Base-by-base conservation (phyloP, 1,140 invertebrate species). In the Helicoverpa armigera region DNA sequence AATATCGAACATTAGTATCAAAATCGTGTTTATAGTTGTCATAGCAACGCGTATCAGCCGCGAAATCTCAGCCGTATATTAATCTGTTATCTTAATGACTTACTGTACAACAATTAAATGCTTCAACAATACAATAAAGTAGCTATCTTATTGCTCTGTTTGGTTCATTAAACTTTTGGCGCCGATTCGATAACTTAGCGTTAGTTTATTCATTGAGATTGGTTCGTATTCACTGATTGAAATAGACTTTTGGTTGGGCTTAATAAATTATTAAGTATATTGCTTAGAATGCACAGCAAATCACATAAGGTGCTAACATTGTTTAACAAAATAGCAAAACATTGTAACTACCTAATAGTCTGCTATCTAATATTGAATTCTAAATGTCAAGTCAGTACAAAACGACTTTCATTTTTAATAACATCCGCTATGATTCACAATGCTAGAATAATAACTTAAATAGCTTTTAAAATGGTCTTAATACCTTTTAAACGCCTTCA, bases 21-120 rank as follows among this genome's bases (percentile, higher is more conserved):
- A 23, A 50, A 75, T 77, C 43, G 31, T 77, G 74, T 77, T 65
- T 18, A 65, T 65, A 65, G 23, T 54, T 76, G 60, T 77, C 60
- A 65, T 12, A 65, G 74, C 12, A 16, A 13, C 60, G 43, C 48
- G 11, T 80, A 83, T 83, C 82, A 48, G 63, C 75, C 73, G 63
- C 53, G 23, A 76, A 80, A 80, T 79, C 48, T 65, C 3, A 53
- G 48, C 74, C 12, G 43, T 75, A 75, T 58, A 75, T 75, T 75
- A 75, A 61, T 75, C 80, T 61, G 31, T 82, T 77, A 82, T 82
- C 76, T 79, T 76, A 80, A 82, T 65, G 65, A 80, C 58, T 82
- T 79, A 78, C 81, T 73, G 78, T 43, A 70, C 78, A 79, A 73
- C 70, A 83, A 83, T 83, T 76, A 78, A 75, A 80, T 65, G 70